phyloP scores from a whole-genome alignment of 2,797 vertebrate species.

The Eleutherodactylus coqui region DNA sequence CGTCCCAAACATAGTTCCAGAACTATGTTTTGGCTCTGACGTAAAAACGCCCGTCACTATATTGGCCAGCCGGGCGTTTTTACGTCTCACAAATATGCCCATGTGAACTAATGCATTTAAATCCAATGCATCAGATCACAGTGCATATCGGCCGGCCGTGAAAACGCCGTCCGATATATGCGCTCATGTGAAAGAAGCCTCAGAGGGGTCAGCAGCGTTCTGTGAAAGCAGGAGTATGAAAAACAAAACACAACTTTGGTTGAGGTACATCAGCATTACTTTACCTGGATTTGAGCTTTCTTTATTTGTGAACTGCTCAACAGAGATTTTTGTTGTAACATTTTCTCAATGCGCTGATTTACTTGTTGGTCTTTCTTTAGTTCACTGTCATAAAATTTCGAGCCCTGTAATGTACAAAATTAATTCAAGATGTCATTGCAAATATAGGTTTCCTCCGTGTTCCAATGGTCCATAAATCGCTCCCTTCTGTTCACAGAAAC shows the following conservation, averaged over 20 bases:
- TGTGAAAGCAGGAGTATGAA: neutral
- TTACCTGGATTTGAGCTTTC: conserved; percentile 85
- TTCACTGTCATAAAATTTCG: conserved; percentile 93
- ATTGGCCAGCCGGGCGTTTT: no score
- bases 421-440: neutral
- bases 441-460: neutral
- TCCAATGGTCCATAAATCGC: no score
- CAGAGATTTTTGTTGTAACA: conserved; percentile 87
- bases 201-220: neutral
- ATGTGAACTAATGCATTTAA: no score
- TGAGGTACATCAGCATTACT: neutral
- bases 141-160: no score
- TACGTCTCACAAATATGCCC: no score
- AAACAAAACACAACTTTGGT: neutral
- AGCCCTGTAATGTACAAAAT: conserved; percentile 82
- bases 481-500: neutral
- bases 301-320: conserved; percentile 85
- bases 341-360: conserved; percentile 91
- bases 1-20: no score
- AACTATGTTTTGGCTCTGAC: no score
- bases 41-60: no score
- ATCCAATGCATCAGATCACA: no score
- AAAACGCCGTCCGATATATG: no score
- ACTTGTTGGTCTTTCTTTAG: conserved; percentile 93
- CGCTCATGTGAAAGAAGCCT: no score